phyloP scores from a whole-genome alignment of 2,797 vertebrate genomes.

The Fundulus diaphanus region DNA sequence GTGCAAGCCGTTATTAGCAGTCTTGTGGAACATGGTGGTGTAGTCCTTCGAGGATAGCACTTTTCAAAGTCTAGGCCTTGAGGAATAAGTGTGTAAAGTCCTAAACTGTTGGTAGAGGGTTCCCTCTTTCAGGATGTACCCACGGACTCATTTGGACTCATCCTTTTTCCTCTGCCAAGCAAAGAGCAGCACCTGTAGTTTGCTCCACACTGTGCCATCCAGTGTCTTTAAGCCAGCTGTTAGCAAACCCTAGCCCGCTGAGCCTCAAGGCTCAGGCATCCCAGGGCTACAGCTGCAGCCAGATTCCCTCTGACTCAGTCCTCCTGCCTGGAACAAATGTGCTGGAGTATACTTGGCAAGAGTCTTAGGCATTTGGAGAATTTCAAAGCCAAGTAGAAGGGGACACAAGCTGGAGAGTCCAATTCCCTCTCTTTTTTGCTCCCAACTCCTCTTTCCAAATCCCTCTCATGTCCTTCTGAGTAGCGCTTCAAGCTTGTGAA shows the following conservation, averaged over 20 bases:
- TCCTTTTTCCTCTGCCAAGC: constrained; percentile 54
- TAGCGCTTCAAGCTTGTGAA: constrained; percentile 77
- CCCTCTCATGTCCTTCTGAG: constrained; percentile 76
- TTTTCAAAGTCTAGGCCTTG: constrained; percentile 70
- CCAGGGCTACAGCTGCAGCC: constrained; percentile 58
- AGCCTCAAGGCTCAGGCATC: constrained; percentile 53
- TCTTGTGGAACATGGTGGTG: constrained; percentile 62
- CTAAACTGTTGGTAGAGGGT: constrained; percentile 56
- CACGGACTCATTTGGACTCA: constrained; percentile 63
- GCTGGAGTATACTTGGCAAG: constrained; percentile 74
- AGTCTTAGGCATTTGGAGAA: constrained; percentile 74
- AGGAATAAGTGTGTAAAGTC: constrained; percentile 70
- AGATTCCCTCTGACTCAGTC: constrained; percentile 67
- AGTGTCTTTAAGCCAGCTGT: constrained; percentile 76
- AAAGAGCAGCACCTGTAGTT: constrained; percentile 72
- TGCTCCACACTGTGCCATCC: constrained; percentile 69
- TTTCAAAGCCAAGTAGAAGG: constrained; percentile 66
- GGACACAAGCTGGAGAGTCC: constrained; percentile 39
- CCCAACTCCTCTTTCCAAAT: constrained; percentile 48
- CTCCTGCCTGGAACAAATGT: constrained; percentile 72
- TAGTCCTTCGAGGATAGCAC: constrained; percentile 73
- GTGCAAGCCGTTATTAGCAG: constrained; percentile 73
- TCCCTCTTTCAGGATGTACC: constrained; percentile 63
- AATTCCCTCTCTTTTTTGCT: constrained; percentile 59
- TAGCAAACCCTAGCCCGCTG: constrained; percentile 56